Base-by-base conservation (phyloP, 2,113 vertebrate genomes). In the Sisor rabdophorus region DNA sequence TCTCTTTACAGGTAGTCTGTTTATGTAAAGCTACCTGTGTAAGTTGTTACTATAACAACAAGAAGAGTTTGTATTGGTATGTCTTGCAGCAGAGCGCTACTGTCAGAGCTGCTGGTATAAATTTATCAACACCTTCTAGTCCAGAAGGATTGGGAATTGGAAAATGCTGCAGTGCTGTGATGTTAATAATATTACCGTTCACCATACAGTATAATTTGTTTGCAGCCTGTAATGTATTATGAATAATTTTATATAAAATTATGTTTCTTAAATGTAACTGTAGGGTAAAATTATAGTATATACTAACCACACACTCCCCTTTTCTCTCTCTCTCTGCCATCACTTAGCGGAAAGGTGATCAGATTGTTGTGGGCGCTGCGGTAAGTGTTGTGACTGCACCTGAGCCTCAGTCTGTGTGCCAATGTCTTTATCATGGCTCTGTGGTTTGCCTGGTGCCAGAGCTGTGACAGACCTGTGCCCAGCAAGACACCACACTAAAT, bases 361-460 rank as follows among this genome's bases (percentile, higher is more conserved):
- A 85, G 87, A 85, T 85, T 82, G 87, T 86, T 84, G 83, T 83
- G 78, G 84, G 76, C 72, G 77, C 79, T 68, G 79, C 83, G 85
- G 84, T 86, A 84, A 82, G 85, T 82, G 81, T 73, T 83, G 87
- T 81, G 82, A 86, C 77, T 73, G 77, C 86, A 89, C 87, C 89
- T 89, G 88, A 90, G 86, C 75, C 81, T 30, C 60, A 17, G 78
- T 81, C 77, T 28, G 74, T 16, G 82, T 88, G 90, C 87, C 89
- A 89, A 91, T 81, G 78, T 87, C 89, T 88, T 89, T 85, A 87
- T 91, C 86, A 82, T 83, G 84, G 79, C 82, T 83, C 80, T 80
- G 80, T 71, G 84, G 77, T 86, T 73, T 84, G 81, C 83, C 80
- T 80, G 82, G 80, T 85, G 84, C 84, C 83, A 63, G 80, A 53